Base-by-base conservation (phyloP, 1,140 invertebrate genomes). In the Drosophila watanabei region DNA sequence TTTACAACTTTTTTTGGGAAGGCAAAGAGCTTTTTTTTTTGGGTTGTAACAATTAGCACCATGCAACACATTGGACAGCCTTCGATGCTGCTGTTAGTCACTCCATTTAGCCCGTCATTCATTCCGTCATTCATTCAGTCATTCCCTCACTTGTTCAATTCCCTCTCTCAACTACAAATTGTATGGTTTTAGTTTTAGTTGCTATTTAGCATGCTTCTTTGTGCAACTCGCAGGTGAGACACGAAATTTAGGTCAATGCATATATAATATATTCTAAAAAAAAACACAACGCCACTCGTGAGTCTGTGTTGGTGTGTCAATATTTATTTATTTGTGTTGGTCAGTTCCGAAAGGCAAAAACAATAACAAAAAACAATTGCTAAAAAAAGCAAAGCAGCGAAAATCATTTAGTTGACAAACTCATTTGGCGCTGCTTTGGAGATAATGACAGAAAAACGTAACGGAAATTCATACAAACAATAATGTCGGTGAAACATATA, bases 261-360 rank as follows among this genome's bases (percentile, higher is more conserved):
- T 73, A 73, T 73, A 73, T 73, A 73, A 73, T 73, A 73, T 73
- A 51, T 73, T 73, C 68, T 73, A 52, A 73, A 65, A 73, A n/a
- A n/a, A n/a, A n/a, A n/a, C n/a, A n/a, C n/a, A n/a, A 69, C 14
- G 43, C 43, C 57, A 41, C 68, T 5, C 45, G 63, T 48, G 13
- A 18, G 16, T 43, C 16, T 66, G 51, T 49, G 14, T 51, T n/a
- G n/a, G 33, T 56, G 33, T 70, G 43, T 45, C 66, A 71, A 71
- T 71, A 71, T 73, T 39, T 73, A 58, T 71, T n/a, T 62, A 54
- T 43, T 60, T 72, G 65, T 49, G 11, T 58, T 58, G 54, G 66
- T 60, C 70, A 73, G 66, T 72, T 51, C 20, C 52, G n/a, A 52
- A 39, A 30, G 35, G 54, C 43, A 49, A 66, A 43, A 24, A 24